A percentile compares a stretch with the other conserved stretches of the same genome.
Evolutionary conservation across 2,888 invertebrate genomes (phyloP).

Genomic region (Cerastis rubricosa): DNA sequence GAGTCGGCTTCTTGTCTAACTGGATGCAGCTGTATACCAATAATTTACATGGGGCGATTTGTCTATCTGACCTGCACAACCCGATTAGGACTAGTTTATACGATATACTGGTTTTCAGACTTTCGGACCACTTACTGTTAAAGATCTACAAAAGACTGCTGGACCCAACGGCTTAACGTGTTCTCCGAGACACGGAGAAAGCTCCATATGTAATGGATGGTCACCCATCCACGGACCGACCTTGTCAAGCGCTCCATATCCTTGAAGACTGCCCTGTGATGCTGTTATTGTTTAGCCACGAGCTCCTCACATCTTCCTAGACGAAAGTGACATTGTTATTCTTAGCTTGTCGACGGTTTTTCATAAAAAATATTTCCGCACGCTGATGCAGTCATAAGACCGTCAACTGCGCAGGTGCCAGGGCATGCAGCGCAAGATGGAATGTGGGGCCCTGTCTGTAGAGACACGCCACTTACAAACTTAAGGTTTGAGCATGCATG

Average conservation of each 20-base stretch:
- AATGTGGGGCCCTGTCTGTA: too few relatives aligned
- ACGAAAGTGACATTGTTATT: not conserved
- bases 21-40: too few relatives aligned
- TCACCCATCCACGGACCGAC: not conserved
- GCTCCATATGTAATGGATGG: not conserved
- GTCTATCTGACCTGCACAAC: not conserved
- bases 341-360: too few relatives aligned
- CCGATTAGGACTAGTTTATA: not conserved
- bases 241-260: not conserved
- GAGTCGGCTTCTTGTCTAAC: too few relatives aligned
- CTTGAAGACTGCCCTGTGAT: not conserved
- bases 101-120: not conserved
- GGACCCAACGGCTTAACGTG: not conserved
- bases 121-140: not conserved
- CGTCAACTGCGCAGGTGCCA: too few relatives aligned
- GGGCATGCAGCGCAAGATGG: too few relatives aligned
- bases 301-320: not conserved
- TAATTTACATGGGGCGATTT: not conserved
- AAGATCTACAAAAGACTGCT: not conserved
- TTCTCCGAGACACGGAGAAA: not conserved
- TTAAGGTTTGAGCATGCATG: too few relatives aligned
- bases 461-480: too few relatives aligned
- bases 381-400: too few relatives aligned
- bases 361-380: too few relatives aligned
- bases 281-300: too few relatives aligned